Percentiles rank a stretch among this genome's conserved stretches.
Conservation (phyloP, 2,113 vertebrate species). For the Catharus bicknelli region DNA sequence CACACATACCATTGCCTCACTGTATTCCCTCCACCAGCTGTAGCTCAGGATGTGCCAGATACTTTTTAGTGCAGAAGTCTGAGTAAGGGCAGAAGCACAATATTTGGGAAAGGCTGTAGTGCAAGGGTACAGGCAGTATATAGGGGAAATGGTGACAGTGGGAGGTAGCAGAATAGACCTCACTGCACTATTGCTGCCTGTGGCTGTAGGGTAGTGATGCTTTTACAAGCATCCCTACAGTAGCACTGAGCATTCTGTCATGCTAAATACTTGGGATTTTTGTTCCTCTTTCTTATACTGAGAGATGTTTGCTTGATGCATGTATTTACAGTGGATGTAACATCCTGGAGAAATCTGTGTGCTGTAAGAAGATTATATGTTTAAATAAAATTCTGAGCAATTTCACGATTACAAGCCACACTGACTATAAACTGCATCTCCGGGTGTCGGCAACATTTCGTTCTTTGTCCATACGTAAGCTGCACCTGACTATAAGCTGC, state of each 20-base stretch:
- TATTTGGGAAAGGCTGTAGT: background rate
- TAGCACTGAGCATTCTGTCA: background rate
- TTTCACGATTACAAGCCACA: background rate
- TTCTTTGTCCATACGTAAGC: too few relatives aligned
- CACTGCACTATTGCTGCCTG: background rate
- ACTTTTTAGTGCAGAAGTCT: background rate
- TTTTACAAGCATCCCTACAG: background rate
- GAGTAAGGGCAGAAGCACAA: background rate
- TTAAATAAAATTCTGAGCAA: background rate
- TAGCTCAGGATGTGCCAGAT: background rate
- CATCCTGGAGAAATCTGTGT: background rate
- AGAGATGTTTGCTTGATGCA: background rate
- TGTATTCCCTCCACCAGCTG: conserved; percentile 27
- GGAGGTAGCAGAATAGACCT: background rate
- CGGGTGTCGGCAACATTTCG: too few relatives aligned
- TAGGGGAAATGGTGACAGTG: background rate
- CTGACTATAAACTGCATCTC: too few relatives aligned
- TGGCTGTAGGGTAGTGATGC: background rate
- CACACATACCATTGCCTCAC: background rate
- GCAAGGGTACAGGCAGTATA: accelerated
- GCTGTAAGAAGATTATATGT: background rate
- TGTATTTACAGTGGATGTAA: background rate
- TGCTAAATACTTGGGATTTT: background rate
- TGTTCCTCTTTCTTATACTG: background rate
- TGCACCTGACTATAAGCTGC: too few relatives aligned